phyloP scores from a whole-genome alignment of 1,140 invertebrate genomes.

The Dreissena polymorpha region DNA sequence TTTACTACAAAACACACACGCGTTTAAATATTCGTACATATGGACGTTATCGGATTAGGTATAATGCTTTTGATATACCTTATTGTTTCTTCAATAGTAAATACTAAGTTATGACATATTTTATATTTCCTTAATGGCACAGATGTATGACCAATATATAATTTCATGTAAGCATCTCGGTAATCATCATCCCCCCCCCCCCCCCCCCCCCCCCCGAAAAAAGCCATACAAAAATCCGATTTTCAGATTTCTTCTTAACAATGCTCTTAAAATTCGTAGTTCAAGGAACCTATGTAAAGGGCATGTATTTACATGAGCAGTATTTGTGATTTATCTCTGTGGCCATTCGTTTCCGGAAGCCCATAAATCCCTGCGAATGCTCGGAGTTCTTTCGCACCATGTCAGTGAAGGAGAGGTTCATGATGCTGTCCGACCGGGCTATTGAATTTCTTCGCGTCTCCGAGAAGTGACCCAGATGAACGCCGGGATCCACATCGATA shows the following conservation, averaged over 20 bases:
- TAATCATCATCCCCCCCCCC: neutral
- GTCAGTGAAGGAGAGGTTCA: constrained; percentile 19
- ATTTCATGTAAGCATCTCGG: too few species aligned
- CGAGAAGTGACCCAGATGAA: neutral
- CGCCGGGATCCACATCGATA: neutral
- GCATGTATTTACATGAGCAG: constrained; percentile 42
- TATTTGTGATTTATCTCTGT: constrained; percentile 48
- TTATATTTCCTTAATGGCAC: too few species aligned
- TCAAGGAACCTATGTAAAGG: neutral
- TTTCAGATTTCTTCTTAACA: too few species aligned
- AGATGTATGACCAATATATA: too few species aligned
- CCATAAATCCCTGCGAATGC: constrained; percentile 4
- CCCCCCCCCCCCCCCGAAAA: neutral
- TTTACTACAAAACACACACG: neutral
- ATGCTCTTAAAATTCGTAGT: too few species aligned
- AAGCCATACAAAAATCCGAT: neutral
- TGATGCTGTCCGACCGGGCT: constrained; percentile 26
- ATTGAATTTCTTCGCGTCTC: neutral
- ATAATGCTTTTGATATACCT: too few species aligned
- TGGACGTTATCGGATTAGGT: too few species aligned
- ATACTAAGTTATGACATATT: too few species aligned
- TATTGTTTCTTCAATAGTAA: too few species aligned
- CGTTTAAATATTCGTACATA: too few species aligned
- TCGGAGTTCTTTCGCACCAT: constrained; percentile 36
- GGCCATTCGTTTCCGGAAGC: constrained; percentile 23